Conservation (phyloP, 2,797 vertebrate species). For the Enteromius argenteus region DNA sequence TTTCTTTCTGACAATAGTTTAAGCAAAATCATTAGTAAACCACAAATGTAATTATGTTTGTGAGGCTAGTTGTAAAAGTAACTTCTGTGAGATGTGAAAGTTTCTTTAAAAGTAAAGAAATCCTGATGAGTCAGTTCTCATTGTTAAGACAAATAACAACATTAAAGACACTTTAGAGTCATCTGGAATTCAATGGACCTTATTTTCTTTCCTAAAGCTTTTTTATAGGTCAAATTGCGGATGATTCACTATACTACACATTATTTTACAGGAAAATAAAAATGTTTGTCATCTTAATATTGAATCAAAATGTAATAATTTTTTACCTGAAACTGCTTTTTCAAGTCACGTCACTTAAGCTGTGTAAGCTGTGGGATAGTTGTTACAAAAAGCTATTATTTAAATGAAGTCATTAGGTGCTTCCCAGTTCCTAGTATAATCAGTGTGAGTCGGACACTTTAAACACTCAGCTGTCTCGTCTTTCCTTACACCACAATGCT, state of each 20-base stretch:
- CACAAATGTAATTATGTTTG: background rate
- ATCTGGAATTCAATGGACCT: background rate
- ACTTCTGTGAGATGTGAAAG: background rate
- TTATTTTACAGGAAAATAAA: background rate
- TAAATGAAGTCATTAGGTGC: background rate
- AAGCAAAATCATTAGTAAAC: background rate
- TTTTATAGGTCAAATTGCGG: no score
- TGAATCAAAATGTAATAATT: background rate
- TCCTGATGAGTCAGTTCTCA: background rate
- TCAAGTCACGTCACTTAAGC: background rate
- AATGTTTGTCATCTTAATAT: background rate
- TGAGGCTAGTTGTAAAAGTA: background rate
- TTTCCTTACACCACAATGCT: no score
- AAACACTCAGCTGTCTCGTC: background rate
- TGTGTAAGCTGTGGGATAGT: background rate
- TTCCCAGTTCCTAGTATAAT: background rate
- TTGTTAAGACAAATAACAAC: background rate
- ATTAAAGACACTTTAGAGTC: background rate
- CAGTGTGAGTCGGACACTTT: background rate
- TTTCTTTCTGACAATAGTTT: background rate
- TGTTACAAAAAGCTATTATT: background rate
- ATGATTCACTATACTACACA: background rate
- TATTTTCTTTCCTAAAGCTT: background rate
- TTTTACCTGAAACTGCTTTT: background rate
- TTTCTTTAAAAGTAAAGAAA: no score